Evolutionary conservation across 2,113 vertebrate genomes (phyloP), one percentile per base, ranked within the genome.

Genomic region (Lanius collurio): DNA sequence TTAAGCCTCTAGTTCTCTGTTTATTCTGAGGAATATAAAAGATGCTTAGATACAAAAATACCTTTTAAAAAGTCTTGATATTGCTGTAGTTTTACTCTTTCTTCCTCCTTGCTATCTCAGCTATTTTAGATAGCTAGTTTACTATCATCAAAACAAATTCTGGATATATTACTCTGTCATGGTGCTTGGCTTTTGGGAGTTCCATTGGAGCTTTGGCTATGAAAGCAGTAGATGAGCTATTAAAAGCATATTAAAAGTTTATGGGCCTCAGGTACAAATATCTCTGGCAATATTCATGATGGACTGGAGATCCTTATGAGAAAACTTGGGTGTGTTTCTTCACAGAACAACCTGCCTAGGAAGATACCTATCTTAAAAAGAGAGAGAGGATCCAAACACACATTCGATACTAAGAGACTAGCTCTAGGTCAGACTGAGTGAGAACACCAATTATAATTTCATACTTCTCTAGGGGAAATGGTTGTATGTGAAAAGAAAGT

Each of bases 161-260:
- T 68, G 44, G 63, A 59, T 55, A 8, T 80, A 44, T 93, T 89
- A n/a, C 44, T 53, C 27, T 71, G 59, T 92, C 55, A 55, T 83
- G 68, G 24, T 77, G 17, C 63, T 91, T 55, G 12, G 30, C 33
- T 96, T 89, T 89, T 69, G 87, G 17, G 57, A 88, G 64, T 42
- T 93, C 35, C 59, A 31, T 92, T 67, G 95, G 84, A 95, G 52
- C 31, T 92, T 95, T 82, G 88, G 14, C 55, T 62, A 52, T 37
- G 20, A 81, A 65, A 94, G 35, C 73, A 56, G 41, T 33, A 94
- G 52, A 42, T 85, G 85, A 35, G 41, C 12, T 79, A 65, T 86
- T 93, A 89, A 65, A 71, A 65, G 28, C 30, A 8, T 79, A 57
- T 35, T 30, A 33, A 77, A 74, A 75, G 26, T 21, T 87, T 26